Evolutionary conservation across 2,888 invertebrate species (phyloP).

Genomic region (Ochropleura plecta): DNA sequence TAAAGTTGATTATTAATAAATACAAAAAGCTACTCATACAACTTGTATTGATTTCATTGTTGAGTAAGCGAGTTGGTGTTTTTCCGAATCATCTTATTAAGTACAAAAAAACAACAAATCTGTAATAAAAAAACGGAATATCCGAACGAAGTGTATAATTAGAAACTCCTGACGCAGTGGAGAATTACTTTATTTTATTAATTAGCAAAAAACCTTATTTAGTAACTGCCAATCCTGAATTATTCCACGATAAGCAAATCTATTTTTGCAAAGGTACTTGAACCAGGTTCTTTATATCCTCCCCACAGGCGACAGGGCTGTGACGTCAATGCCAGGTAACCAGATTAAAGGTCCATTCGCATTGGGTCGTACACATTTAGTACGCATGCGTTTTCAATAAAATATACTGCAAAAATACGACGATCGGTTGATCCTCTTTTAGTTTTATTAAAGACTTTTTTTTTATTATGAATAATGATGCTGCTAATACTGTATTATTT

Average conservation of each 20-base stretch:
- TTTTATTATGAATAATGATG: not conserved
- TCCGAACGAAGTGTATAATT: conserved; percentile 27
- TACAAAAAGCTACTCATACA: conserved; percentile 19
- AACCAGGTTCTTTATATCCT: conserved; percentile 12
- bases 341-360: conserved; percentile 32
- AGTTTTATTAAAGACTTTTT: not conserved
- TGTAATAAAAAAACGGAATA: conserved; percentile 17
- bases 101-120: not conserved
- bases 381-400: not conserved
- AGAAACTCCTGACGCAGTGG: conserved; percentile 29
- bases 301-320: conserved; percentile 17
- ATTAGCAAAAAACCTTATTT: conserved; percentile 10
- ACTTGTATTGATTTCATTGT: not conserved
- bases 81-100: conserved; percentile 18
- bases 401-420: not conserved
- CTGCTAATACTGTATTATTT: not conserved
- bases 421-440: not conserved
- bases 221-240: conserved; percentile 3
- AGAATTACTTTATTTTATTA: conserved; percentile 8
- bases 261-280: conserved; percentile 28
- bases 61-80: not conserved
- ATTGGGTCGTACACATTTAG: not conserved
- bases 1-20: not conserved
- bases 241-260: conserved; percentile 35
- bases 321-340: conserved; percentile 41